These are phyloP conservation scores for Acipenser oxyrinchus DNA, from an alignment of 2,797 vertebrate genomes.

Conservation along the genomic window DNA sequence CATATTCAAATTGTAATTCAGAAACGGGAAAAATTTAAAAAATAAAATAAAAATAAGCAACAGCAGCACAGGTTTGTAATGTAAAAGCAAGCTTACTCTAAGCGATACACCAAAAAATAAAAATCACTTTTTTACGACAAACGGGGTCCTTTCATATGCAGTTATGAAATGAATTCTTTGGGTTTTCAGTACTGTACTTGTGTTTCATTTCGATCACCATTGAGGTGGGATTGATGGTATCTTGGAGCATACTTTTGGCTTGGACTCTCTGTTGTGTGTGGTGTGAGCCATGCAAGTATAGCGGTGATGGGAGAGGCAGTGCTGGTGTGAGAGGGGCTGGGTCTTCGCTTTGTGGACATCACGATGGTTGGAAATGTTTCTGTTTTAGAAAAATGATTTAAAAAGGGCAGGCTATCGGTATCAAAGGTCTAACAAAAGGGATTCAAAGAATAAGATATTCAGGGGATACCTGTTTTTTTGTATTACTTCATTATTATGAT, in stretches of 20 bases:
- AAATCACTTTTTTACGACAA: too few relatives aligned
- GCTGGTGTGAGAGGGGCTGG: neutral
- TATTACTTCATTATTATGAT: too few relatives aligned
- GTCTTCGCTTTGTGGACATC: constrained; percentile 30
- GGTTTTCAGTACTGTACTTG: neutral
- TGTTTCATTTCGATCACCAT: neutral
- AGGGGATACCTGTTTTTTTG: neutral
- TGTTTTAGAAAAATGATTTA: constrained; percentile 42
- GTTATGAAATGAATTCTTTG: too few relatives aligned
- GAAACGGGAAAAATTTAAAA: too few relatives aligned
- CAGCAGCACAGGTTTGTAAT: too few relatives aligned
- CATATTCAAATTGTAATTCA: too few relatives aligned
- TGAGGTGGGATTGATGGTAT: neutral
- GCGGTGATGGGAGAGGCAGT: neutral
- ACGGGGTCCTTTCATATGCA: too few relatives aligned
- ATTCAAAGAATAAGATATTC: neutral
- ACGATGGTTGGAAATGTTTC: constrained; percentile 40
- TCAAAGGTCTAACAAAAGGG: constrained; percentile 3
- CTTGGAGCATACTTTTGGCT: neutral
- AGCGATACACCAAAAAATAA: too few relatives aligned
- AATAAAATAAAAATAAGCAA: too few relatives aligned
- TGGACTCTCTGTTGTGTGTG: neutral
- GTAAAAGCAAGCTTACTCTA: too few relatives aligned
- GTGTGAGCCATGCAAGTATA: constrained; percentile 3
- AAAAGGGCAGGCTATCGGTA: constrained; percentile 24